Evolutionary conservation across 2,797 vertebrate genomes (phyloP).

Genomic region (Vipera latastei): DNA sequence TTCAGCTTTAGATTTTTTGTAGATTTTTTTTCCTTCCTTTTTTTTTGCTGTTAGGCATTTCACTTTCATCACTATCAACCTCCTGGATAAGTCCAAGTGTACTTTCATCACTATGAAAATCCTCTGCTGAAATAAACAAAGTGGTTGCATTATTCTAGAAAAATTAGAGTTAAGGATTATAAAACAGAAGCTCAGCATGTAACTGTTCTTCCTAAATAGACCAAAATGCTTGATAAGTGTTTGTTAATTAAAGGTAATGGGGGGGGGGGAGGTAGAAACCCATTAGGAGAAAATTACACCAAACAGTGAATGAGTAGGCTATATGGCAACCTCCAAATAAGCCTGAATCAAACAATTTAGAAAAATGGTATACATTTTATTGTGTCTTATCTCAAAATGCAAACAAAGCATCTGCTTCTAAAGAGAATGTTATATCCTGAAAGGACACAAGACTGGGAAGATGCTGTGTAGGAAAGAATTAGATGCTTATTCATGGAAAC

Average conservation of each 20-base stretch:
- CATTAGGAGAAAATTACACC: constrained; percentile 33
- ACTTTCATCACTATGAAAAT: neutral
- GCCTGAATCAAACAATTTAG: constrained; percentile 6
- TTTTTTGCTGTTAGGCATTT: neutral
- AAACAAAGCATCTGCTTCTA: neutral
- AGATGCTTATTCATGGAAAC: neutral
- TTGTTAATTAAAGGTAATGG: constrained; percentile 47
- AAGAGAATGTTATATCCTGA: neutral
- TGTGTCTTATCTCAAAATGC: constrained; percentile 10
- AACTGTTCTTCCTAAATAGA: constrained; percentile 30
- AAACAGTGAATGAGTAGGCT: constrained; percentile 12
- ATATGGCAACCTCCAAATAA: constrained; percentile 25
- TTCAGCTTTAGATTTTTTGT: neutral
- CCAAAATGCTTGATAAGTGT: constrained; percentile 12
- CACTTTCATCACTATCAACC: neutral
- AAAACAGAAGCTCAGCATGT: constrained; percentile 23
- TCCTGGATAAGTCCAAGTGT: neutral
- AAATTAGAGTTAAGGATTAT: constrained; percentile 13
- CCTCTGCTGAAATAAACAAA: constrained; percentile 5
- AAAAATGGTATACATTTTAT: neutral
- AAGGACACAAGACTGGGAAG: neutral
- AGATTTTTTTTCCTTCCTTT: neutral
- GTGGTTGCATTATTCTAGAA: constrained; percentile 3
- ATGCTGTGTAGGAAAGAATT: neutral
- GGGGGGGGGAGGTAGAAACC: constrained; percentile 31